A percentile compares a stretch with the other conserved stretches of the same genome.
These are phyloP conservation scores for Dicrostonyx torquatus DNA, from an alignment of 2,797 vertebrate species.

Conservation along the genomic window DNA sequence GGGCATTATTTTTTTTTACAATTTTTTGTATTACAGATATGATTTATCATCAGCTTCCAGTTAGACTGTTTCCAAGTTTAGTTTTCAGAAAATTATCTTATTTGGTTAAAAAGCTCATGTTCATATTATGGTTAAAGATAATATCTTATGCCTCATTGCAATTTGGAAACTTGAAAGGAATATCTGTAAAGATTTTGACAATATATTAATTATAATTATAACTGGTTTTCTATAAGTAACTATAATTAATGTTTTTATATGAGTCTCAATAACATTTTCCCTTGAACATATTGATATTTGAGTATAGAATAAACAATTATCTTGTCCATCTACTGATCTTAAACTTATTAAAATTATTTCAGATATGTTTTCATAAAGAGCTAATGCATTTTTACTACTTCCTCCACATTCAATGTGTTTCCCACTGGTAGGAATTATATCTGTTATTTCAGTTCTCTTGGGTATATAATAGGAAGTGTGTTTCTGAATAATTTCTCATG, in stretches of 20 bases:
- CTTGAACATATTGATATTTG: background rate
- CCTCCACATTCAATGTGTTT: background rate
- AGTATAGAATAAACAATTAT: background rate
- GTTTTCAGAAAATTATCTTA: background rate
- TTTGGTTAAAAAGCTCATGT: background rate
- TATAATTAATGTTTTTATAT: background rate
- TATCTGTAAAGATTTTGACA: background rate
- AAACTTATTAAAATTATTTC: background rate
- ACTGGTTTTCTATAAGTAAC: background rate
- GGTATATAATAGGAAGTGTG: background rate
- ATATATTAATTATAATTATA: background rate
- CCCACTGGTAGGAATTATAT: background rate
- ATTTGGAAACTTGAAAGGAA: background rate
- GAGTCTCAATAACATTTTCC: background rate
- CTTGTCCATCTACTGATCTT: background rate
- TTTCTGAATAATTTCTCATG: background rate
- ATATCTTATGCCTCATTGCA: background rate
- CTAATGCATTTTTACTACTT: background rate
- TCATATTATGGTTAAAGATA: background rate
- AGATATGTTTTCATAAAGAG: background rate
- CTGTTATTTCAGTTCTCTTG: background rate
- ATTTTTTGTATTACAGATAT: background rate
- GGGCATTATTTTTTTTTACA: background rate
- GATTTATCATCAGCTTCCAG: background rate
- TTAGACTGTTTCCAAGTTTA: background rate